These are phyloP conservation scores for Stegodyphus mimosarum DNA, from an alignment of 1,140 invertebrate species.

Conservation along the genomic window DNA sequence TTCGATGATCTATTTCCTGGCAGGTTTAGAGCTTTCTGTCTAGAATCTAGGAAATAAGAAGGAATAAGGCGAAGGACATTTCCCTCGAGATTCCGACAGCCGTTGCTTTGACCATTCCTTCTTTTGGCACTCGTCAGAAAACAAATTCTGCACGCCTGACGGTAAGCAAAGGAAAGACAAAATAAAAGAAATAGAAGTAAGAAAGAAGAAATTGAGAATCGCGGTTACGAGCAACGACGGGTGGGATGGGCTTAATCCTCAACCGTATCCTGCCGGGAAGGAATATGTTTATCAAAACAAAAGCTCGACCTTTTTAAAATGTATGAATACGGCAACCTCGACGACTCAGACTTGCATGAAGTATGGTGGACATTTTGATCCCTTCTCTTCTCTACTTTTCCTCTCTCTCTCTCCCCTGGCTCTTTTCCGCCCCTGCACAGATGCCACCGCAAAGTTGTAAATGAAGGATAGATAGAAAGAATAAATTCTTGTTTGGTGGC, in stretches of 20 bases:
- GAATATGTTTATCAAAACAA: slow-evolving; percentile 63
- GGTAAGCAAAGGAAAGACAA: not conserved
- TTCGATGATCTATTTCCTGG: no score
- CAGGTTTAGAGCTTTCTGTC: no score
- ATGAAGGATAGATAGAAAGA: slow-evolving; percentile 55
- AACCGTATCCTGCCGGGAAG: not conserved
- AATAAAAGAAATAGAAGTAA: not conserved
- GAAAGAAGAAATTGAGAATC: slow-evolving; percentile 1
- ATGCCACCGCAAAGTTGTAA: slow-evolving; percentile 57
- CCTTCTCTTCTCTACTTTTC: not conserved
- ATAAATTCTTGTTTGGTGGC: slow-evolving; percentile 46
- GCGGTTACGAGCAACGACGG: not conserved
- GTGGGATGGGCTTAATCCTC: slow-evolving; percentile 30
- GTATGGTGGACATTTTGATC: slow-evolving; percentile 53
- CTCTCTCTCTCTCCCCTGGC: not conserved
- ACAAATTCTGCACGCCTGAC: no score
- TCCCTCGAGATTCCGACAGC: no score
- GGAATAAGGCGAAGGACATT: no score
- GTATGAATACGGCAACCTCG: slow-evolving; percentile 54
- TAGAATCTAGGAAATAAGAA: no score
- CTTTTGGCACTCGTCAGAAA: no score
- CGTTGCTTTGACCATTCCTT: no score
- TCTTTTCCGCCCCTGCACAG: not conserved
- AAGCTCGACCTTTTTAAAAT: slow-evolving; percentile 61
- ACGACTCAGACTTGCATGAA: slow-evolving; percentile 49